Percentiles rank a stretch among this genome's conserved stretches.
Conservation (phyloP, 2,113 vertebrate genomes). For the Vimba vimba region DNA sequence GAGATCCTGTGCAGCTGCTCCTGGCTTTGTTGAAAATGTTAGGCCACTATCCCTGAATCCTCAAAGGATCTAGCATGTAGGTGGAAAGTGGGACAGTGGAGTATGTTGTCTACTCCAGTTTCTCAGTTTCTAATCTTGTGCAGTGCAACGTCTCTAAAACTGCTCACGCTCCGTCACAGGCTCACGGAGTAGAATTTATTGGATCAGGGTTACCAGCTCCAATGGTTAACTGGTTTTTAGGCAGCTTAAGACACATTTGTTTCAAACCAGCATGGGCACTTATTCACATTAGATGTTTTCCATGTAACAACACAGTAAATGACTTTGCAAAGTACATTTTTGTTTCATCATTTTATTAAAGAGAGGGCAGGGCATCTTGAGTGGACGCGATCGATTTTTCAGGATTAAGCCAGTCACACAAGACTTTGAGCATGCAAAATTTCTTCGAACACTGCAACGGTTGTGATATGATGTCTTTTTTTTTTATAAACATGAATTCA, state of each 20-base stretch:
- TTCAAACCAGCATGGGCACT: not conserved
- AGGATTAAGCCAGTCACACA: no score
- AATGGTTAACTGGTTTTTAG: not conserved
- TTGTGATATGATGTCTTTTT: no score
- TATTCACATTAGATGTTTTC: not conserved
- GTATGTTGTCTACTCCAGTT: constrained; percentile 34
- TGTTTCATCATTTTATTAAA: not conserved
- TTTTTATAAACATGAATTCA: no score
- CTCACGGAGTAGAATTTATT: constrained; percentile 15
- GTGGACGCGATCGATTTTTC: not conserved
- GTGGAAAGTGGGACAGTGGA: constrained; percentile 34
- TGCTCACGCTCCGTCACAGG: not conserved
- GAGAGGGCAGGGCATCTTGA: no score
- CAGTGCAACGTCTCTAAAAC: constrained; percentile 6
- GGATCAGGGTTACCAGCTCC: not conserved
- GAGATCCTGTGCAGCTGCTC: not conserved
- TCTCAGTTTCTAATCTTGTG: constrained; percentile 25
- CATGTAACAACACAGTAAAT: not conserved
- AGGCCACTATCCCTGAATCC: constrained; percentile 1
- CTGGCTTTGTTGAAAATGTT: constrained; percentile 19
- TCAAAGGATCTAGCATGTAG: constrained; percentile 26
- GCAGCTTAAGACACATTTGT: not conserved
- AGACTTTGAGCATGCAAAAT: no score
- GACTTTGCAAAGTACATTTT: not conserved
- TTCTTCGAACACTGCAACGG: no score